phyloP scores from a whole-genome alignment of 2,888 invertebrate species.

The Nineta flava region DNA sequence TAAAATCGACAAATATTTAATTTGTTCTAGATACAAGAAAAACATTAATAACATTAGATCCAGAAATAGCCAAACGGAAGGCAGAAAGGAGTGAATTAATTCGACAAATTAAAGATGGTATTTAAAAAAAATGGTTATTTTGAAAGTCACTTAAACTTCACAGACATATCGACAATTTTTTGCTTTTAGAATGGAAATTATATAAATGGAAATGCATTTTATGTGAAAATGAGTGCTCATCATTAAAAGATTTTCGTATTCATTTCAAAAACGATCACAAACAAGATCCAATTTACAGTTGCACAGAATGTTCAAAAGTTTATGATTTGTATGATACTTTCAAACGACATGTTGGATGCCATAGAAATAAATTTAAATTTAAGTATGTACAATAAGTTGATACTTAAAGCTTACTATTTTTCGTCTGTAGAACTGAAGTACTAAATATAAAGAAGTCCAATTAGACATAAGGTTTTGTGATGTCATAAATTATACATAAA shows the following conservation, averaged over 20 bases:
- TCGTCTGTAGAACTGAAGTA: too few relatives aligned
- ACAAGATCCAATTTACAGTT: neutral
- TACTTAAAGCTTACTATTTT: too few relatives aligned
- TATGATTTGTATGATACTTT: neutral
- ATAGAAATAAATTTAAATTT: slow-evolving; percentile 41
- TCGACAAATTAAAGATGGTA: neutral
- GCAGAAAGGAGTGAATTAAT: neutral
- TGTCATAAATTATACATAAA: too few relatives aligned
- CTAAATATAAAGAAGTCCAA: too few relatives aligned
- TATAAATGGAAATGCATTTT: slow-evolving; percentile 30
- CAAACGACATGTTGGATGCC: slow-evolving; percentile 38
- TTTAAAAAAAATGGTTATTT: neutral
- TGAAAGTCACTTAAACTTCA: neutral
- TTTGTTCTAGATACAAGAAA: too few relatives aligned
- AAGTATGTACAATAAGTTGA: slow-evolving; percentile 21
- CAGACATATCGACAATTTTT: neutral
- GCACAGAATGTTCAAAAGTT: neutral
- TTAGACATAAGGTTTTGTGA: too few relatives aligned
- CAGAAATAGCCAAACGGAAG: neutral
- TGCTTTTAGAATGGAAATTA: slow-evolving; percentile 23
- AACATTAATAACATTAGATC: neutral
- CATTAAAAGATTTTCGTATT: neutral
- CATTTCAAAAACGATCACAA: neutral
- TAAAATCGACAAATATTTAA: too few relatives aligned
- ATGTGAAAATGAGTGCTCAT: neutral